These are phyloP conservation scores for Cephus pulcher DNA, from an alignment of 2,888 invertebrate species.

Conservation along the genomic window DNA sequence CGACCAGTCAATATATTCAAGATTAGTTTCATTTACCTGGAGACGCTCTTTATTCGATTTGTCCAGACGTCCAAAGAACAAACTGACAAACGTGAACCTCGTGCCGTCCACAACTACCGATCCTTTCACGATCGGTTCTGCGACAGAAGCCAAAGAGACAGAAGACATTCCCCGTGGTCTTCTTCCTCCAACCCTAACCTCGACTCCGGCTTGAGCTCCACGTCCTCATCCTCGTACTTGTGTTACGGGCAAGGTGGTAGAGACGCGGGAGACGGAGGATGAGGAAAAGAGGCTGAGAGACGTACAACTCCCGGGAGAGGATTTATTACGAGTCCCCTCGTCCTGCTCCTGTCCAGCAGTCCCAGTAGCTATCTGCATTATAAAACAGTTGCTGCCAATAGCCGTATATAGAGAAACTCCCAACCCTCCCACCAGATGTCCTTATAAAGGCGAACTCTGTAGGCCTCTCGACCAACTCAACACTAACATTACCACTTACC, in stretches of 20 bases:
- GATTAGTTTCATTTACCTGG: not conserved
- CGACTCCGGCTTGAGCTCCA: not conserved
- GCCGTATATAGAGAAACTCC: constrained; percentile 43
- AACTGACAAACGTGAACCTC: not conserved
- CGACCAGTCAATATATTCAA: not conserved
- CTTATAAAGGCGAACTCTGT: constrained; percentile 32
- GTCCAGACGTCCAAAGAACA: not conserved
- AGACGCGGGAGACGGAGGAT: not conserved
- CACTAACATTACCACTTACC: not conserved
- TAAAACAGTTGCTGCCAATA: constrained; percentile 58
- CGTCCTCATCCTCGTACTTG: not conserved
- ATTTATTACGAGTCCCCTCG: constrained; percentile 59
- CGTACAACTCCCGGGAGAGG: constrained; percentile 56
- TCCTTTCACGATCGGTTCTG: not conserved
- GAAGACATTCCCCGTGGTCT: constrained; percentile 10
- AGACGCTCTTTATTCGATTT: not conserved
- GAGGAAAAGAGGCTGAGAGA: constrained; percentile 42
- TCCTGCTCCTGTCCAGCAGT: constrained; percentile 41
- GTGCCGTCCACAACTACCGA: not conserved
- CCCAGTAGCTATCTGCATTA: constrained; percentile 56
- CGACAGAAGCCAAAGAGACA: constrained; percentile 19
- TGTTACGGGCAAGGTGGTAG: not conserved
- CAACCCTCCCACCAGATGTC: constrained; percentile 22
- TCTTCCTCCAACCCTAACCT: not conserved
- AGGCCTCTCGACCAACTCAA: not conserved